Base-by-base conservation (phyloP, 2,797 vertebrate species). In the Glyptemys insculpta region DNA sequence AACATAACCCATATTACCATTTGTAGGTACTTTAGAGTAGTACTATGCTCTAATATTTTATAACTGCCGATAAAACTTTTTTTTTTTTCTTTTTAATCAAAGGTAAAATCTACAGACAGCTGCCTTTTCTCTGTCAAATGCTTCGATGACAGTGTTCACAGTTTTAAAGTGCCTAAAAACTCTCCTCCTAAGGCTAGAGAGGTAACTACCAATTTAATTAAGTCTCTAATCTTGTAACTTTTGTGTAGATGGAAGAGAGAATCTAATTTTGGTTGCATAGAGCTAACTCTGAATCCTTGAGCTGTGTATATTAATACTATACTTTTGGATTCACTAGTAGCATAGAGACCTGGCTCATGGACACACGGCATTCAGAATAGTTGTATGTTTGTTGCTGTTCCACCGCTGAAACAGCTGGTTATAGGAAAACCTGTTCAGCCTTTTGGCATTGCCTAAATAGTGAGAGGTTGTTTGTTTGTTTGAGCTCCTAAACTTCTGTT, bases 81-180 rank as follows among this genome's bases (percentile, higher is more conserved):
- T 47, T 78, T 18, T 29, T 29, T 34, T 97, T 87, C 4, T 90
- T 31, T 0, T 95, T 88, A 15, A 65, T 91, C 95, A n/a, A 97
- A 99, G 99, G 98, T 99, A 81, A 99, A 99, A 98, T 98, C 98
- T 88, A 98, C 98, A 96, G 99, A 99, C 85, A 97, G 91, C 97
- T 98, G 98, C 97, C 98, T 99, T 93, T 99, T 99, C 95, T 99
- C 98, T 34, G 96, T 99, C 93, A 99, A 99, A 96, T 99, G 99
- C 97, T 99, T 99, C 87, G 99, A 99, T 96, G 99, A 99, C 97
- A 99, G 99, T 21, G 95, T 99, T 97, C 99, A 99, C 98, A 98
- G 99, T 97, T 99, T 99, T 98, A 99, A 99, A 98, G 99, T 99
- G 31, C 98, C 99, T 21, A 98, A 99, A 41, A 99, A 99, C 86